Base-by-base conservation (phyloP, 2,797 vertebrate genomes). In the Myotis myotis region DNA sequence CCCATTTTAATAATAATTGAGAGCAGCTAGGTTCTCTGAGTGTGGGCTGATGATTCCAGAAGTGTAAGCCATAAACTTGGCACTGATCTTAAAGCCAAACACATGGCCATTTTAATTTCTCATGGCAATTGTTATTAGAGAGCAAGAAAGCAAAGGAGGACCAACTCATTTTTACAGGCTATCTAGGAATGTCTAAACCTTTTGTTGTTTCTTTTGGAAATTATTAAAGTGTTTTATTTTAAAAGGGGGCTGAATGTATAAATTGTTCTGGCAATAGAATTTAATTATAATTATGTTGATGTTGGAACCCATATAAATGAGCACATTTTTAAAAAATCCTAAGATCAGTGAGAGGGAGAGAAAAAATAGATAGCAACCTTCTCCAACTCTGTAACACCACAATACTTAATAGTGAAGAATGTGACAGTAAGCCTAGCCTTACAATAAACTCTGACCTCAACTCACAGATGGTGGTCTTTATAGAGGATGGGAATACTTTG, bases 51-150 rank as follows among this genome's bases (percentile, higher is more conserved):
- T 10, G 9, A 84, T 95, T 97, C 96, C 81, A 51, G 94, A 96
- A 93, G 94, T 71, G 66, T 80, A 68, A 95, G n/a, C 33, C 87
- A 66, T 89, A 92, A 95, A 92, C 87, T 82, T 92, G 94, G 79
- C 22, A 13, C 85, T 92, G 38, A n/a, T 86, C 95, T 96, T 93
- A 97, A 97, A 96, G 30, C 30, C 97, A 97, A 95, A 83, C 12
- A 80, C 55, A 72, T 22, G 70, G 53, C 7, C 16, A 11, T 93
- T 97, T 81, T 92, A 75, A 5, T 79, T 66, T 78, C 75, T 96
- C 60, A 20, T 28, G 76, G 70, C 19, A 91, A 88, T 62, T 76
- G 87, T 76, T 91, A 80, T 53, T 85, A 64, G 15, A 93, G 36
- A 72, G n/a, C 22, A 75, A 87, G 70, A 91, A 96, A 60, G 88